These are phyloP conservation scores for Pachyuromys duprasi DNA, from an alignment of 2,797 vertebrate species.

Conservation along the genomic window DNA sequence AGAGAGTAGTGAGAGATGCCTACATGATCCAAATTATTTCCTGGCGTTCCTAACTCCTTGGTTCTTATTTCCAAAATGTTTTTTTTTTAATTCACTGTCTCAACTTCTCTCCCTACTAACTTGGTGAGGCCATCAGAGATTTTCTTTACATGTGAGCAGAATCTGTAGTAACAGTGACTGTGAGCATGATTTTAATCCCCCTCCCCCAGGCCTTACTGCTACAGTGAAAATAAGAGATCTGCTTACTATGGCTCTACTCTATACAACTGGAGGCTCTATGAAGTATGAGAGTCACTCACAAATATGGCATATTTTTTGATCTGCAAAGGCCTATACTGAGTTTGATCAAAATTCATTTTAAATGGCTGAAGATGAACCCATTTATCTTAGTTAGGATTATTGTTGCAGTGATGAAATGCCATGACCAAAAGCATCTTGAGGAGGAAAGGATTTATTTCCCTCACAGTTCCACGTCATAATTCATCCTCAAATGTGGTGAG, in stretches of 20 bases:
- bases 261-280: neutral
- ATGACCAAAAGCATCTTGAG: too few relatives aligned
- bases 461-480: neutral
- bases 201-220: neutral
- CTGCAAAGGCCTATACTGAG: neutral
- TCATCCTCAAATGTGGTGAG: neutral
- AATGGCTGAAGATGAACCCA: neutral
- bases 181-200: neutral
- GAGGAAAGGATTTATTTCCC: neutral
- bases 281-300: neutral
- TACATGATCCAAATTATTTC: neutral
- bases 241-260: neutral
- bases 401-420: neutral
- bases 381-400: neutral
- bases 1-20: neutral
- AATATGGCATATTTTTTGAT: neutral
- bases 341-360: constrained; percentile 37
- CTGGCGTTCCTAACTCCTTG: neutral
- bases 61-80: neutral
- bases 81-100: neutral
- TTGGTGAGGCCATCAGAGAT: constrained; percentile 3
- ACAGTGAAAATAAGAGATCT: neutral
- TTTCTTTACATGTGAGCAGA: constrained; percentile 22
- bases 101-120: neutral
- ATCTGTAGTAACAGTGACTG: neutral